Base-by-base conservation (phyloP, 1,140 invertebrate genomes). In the Lasaia peninsularis region DNA sequence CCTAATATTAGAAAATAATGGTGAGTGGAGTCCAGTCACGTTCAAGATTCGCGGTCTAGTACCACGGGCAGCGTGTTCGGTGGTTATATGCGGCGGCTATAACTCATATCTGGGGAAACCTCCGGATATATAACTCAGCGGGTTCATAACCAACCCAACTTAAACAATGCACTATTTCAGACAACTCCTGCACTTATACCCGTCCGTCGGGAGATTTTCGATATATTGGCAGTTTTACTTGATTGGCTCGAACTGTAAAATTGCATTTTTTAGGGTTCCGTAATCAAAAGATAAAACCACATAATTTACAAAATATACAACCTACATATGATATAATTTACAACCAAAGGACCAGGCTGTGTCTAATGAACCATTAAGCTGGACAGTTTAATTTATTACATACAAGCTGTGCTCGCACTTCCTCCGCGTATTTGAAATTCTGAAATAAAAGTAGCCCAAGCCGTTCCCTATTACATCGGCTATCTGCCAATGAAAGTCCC, bases 141-240 rank as follows among this genome's bases (percentile, higher is more conserved):
- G 37, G 37, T 40, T 40, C 37, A 40, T 40, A 18, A 7, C 37
- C 37, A 44, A 14, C 14, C 9, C 6, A 44, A 44, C 16, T 44
- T 44, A 44, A 44, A 44, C 40, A 44, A 44, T 44, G 40, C 40
- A 10, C 40, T 44, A 44, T 44, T 44, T 18, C 9, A 44, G 40
- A 44, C 20, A 44, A 20, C 18, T 44, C 40, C 40, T 11, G 10
- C 9, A 44, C 16, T 44, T 44, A 44, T 18, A 44, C 40, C 11
- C 40, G 40, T 18, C 11, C 16, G 40, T 18, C 9, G 18, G 40
- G 18, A 18, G 40, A 44, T 16, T 44, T 44, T 11, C 9, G 40
- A 20, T 44, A 18, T 20, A 44, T 44, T 44, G 16, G 16, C 18
- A 44, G 18, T 18, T 44, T 44, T 44, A 20, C 18, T 11, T 44